Base-by-base conservation (phyloP, 2,113 vertebrate genomes). In the Rissa tridactyla region DNA sequence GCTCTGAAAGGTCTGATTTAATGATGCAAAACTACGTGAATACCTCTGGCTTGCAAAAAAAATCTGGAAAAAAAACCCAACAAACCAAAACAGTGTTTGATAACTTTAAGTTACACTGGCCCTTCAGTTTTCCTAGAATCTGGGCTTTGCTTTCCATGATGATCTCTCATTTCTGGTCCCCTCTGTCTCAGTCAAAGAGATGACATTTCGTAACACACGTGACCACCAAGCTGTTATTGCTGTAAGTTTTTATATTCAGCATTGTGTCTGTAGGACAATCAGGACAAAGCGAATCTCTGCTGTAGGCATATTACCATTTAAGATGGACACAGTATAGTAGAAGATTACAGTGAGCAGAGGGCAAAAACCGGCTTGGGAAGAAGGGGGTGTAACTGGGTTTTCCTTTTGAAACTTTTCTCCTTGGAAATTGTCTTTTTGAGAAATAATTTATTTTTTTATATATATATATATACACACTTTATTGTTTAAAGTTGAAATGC, bases 1-100 rank as follows among this genome's bases (percentile, higher is more conserved):
- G 54, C 71, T 90, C 60, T 72, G 34, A 85, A 93, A 94, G 17
- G 25, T 88, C 75, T 88, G 66, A 76, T 82, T 95, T 88, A 96
- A 54, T 94, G 84, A 65, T 94, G 81, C 44, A 80, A 87, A 97
- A 79, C 36, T 61, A 40, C 61, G 36, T 80, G 49, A 66, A 65
- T 88, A 58, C 44, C 36, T 69, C 62, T 94, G 75, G 70, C 52
- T 92, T 90, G 42, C 82, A 86, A 91, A 78, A 42, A 23, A 92
- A 65, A 69, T n/a, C 22, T 61, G 17, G 22, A 25, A 87, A 46
- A 75, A 8, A 10, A 3, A 0, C 6, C 32, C 38, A 38, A 38
- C 38, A 40, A 82, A 58, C 18, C 16, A 46, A 52, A 81, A 19
- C 11, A 29, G 15, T 49, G 20, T 76, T 85, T 51, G 29, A 69